Base-by-base conservation (phyloP, 2,113 vertebrate genomes). In the Lampris incognitus region DNA sequence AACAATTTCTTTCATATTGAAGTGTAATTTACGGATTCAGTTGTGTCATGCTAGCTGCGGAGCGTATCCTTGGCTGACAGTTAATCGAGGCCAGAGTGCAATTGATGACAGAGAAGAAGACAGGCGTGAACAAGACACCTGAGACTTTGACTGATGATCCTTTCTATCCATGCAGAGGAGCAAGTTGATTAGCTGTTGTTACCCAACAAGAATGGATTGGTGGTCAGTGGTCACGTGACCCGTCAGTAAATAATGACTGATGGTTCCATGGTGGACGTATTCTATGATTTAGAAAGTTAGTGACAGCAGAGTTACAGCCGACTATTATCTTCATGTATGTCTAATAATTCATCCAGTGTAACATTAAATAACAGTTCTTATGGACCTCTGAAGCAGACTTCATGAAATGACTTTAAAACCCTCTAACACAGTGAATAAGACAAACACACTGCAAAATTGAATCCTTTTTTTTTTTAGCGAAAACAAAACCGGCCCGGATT, bases 81-180 rank as follows among this genome's bases (percentile, higher is more conserved):
- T 71, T n/a, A 37, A 6, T 72, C 61, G 69, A 56, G 5, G 39
- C 56, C 13, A 9, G 39, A 70, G 56, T 4, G 62, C 46, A 11
- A 76, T 51, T 0, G 24, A 78, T 64, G 71, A 69, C 49, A 56
- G n/a, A 76, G 54, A 46, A 48, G 8, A 4, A 6, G 72, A 72
- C 13, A 37, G 44, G 44, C 44, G 44, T 46, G 44, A 66, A 13
- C 40, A 37, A 0, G 1, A 41, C 46, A 78, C 9, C 42, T 55
- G 9, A 24, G 38, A 69, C 44, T 42, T 65, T 75, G 79, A 85
- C 69, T 60, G 79, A 87, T 81, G 69, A 38, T 24, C 11, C 49
- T 72, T 38, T 82, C 11, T 60, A n/a, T 44, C 3, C 38, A 42
- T 13, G 10, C 8, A 78, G 65, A 66, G 61, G 48, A 44, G 5